Percentiles rank a stretch among this genome's conserved stretches.
These are phyloP conservation scores for Eupsilia transversa DNA, from an alignment of 2,888 invertebrate species.

Conservation along the genomic window DNA sequence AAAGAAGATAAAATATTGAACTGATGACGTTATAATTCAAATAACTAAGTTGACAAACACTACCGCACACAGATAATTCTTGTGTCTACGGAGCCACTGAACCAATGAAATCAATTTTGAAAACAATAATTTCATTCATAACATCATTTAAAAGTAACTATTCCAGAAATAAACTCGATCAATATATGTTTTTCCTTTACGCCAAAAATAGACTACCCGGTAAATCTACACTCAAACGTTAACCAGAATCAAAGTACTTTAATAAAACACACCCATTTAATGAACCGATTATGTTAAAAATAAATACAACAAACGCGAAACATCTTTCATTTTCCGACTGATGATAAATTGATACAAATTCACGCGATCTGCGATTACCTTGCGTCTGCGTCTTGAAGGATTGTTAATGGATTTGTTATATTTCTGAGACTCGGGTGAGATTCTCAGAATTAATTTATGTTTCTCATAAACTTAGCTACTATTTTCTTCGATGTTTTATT, in stretches of 20 bases:
- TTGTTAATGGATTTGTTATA: slow-evolving; percentile 31
- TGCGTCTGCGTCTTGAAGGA: not conserved
- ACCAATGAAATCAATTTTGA: slow-evolving; percentile 21
- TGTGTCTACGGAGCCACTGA: slow-evolving; percentile 58
- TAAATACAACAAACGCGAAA: slow-evolving; percentile 4
- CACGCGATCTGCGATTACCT: slow-evolving; percentile 2
- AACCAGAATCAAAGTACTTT: not conserved
- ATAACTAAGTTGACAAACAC: slow-evolving; percentile 50
- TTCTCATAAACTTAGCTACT: not conserved
- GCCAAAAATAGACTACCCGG: not conserved
- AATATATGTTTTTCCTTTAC: not conserved
- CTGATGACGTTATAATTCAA: slow-evolving; percentile 19
- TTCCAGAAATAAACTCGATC: not conserved
- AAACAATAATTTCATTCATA: not conserved
- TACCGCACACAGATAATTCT: slow-evolving; percentile 57
- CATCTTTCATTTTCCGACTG: not conserved
- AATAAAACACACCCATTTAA: slow-evolving; percentile 1
- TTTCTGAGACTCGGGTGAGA: slow-evolving; percentile 19
- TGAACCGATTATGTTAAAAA: slow-evolving; percentile 1
- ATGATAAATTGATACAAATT: slow-evolving; percentile 39
- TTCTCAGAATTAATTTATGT: slow-evolving; percentile 8
- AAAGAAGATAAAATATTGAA: slow-evolving; percentile 1
- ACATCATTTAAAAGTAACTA: not conserved
- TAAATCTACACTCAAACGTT: slow-evolving; percentile 9
- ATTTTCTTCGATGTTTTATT: slow-evolving; percentile 2